These are phyloP conservation scores for Chrysomela aeneicollis DNA, from an alignment of 2,888 invertebrate species.

Conservation along the genomic window DNA sequence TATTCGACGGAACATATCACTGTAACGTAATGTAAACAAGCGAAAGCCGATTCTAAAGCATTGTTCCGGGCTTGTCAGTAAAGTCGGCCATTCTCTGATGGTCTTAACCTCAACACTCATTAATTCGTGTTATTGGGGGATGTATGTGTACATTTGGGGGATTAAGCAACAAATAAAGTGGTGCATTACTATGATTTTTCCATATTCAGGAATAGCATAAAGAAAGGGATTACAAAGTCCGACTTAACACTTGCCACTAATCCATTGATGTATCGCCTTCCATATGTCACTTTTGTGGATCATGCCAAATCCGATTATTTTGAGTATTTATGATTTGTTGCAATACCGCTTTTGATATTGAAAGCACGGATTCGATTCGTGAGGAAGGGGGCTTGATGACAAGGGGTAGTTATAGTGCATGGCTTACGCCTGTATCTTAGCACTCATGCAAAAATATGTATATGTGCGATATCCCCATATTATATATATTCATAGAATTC, in stretches of 20 bases:
- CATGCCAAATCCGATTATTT: slow-evolving; percentile 47
- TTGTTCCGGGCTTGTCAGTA: no score
- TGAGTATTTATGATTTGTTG: slow-evolving; percentile 36
- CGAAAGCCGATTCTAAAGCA: no score
- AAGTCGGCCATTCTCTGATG: no score
- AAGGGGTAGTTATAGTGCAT: slow-evolving; percentile 2
- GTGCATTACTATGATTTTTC: slow-evolving; percentile 37
- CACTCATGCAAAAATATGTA: no score
- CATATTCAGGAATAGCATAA: slow-evolving; percentile 42
- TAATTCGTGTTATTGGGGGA: slow-evolving; percentile 11
- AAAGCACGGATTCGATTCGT: slow-evolving; percentile 16
- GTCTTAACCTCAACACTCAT: no score
- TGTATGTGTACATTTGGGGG: slow-evolving; percentile 27
- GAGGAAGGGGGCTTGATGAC: slow-evolving; percentile 15
- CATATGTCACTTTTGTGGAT: slow-evolving; percentile 40
- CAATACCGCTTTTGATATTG: slow-evolving; percentile 35
- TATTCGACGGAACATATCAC: no score
- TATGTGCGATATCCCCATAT: no score
- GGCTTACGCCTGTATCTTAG: no score
- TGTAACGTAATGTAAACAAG: no score
- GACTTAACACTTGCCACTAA: slow-evolving; percentile 38
- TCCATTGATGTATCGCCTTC: slow-evolving; percentile 49
- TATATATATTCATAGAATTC: no score
- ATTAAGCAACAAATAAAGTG: slow-evolving; percentile 28
- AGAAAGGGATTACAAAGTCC: slow-evolving; percentile 33